A percentile compares a stretch with the other conserved stretches of the same genome.
Conservation (phyloP, 1,140 invertebrate species). For the Hylaeus volcanicus region DNA sequence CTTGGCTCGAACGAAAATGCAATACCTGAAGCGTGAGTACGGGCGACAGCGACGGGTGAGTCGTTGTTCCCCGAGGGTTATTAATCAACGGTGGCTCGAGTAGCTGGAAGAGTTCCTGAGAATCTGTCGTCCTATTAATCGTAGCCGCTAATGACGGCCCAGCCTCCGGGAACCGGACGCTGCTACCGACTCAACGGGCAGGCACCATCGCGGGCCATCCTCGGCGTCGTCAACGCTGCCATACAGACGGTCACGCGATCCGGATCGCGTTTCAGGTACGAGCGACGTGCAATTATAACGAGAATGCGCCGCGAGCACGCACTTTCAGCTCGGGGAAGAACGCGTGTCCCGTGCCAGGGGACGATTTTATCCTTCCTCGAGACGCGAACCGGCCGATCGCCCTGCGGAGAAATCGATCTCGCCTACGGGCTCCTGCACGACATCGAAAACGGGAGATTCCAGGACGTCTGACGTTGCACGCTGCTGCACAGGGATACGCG, state of each 20-base stretch:
- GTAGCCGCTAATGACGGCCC: slow-evolving; percentile 68
- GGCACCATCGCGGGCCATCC: slow-evolving; percentile 24
- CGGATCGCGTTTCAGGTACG: slow-evolving; percentile 62
- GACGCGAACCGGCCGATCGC: slow-evolving; percentile 20
- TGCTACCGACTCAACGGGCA: slow-evolving; percentile 14
- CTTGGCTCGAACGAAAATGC: background rate
- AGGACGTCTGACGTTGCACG: slow-evolving; percentile 17
- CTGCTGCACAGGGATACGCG: slow-evolving; percentile 34
- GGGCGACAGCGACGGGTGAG: background rate
- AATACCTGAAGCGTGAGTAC: background rate
- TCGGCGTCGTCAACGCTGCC: slow-evolving; percentile 39
- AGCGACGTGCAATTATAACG: slow-evolving; percentile 68
- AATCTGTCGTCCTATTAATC: slow-evolving; percentile 72
- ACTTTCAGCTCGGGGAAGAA: slow-evolving; percentile 53
- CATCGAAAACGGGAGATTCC: slow-evolving; percentile 40
- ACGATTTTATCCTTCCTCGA: slow-evolving; percentile 29
- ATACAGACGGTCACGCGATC: slow-evolving; percentile 62
- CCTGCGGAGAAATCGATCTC: slow-evolving; percentile 56
- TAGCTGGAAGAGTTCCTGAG: slow-evolving; percentile 39
- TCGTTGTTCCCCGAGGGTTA: slow-evolving; percentile 42
- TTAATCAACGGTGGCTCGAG: slow-evolving; percentile 54
- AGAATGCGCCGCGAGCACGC: slow-evolving; percentile 68
- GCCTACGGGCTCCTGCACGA: slow-evolving; percentile 53
- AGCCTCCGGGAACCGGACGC: slow-evolving; percentile 19
- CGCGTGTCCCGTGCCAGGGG: slow-evolving; percentile 46